These are phyloP conservation scores for Sminthopsis crassicaudata DNA, from an alignment of 2,113 vertebrate genomes.

Conservation along the genomic window DNA sequence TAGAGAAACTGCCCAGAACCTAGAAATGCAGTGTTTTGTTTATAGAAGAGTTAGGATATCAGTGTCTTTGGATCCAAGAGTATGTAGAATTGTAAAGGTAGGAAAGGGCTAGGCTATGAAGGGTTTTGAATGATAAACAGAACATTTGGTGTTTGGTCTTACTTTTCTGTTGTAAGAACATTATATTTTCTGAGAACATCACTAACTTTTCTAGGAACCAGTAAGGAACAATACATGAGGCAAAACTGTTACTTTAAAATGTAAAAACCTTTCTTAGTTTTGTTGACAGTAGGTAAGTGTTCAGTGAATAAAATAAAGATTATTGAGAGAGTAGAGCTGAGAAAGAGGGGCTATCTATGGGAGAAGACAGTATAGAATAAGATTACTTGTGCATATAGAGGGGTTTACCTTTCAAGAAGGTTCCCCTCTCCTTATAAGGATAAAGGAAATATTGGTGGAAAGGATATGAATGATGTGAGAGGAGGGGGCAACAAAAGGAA, in stretches of 20 bases:
- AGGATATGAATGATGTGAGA: no score
- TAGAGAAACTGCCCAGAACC: background rate
- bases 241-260: background rate
- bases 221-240: background rate
- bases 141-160: background rate
- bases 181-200: background rate
- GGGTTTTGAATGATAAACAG: no score
- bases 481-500: no score
- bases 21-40: background rate
- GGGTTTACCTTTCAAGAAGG: background rate
- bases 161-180: background rate
- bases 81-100: background rate
- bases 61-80: background rate
- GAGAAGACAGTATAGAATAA: background rate
- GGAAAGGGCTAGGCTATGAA: background rate
- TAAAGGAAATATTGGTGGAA: no score
- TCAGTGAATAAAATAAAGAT: background rate
- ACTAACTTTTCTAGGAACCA: background rate
- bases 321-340: background rate
- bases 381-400: background rate
- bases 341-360: background rate
- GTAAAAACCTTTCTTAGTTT: background rate
- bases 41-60: background rate
- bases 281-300: background rate
- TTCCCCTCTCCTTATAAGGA: background rate